phyloP scores from a whole-genome alignment of 2,797 vertebrate species.

The Syngnathus rostellatus region DNA sequence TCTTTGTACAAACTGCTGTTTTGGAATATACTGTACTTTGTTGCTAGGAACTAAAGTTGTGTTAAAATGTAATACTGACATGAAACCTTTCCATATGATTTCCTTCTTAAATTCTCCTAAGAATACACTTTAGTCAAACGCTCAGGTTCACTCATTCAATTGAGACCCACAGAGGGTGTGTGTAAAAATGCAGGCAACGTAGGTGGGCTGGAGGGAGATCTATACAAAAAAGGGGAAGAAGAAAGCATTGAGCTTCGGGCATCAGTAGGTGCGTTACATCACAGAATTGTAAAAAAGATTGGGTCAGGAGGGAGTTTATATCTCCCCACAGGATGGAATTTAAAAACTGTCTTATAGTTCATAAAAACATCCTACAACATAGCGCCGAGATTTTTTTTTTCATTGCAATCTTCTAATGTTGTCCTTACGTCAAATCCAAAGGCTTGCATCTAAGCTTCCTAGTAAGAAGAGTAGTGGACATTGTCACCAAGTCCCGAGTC shows the following conservation, averaged over 20 bases:
- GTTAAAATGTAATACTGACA: background rate
- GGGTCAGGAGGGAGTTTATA: constrained; percentile 38
- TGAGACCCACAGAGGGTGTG: constrained; percentile 30
- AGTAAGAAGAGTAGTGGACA: background rate
- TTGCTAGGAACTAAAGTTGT: background rate
- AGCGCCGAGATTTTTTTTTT: constrained; percentile 20
- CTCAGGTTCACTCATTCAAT: constrained; percentile 36
- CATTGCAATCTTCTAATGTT: background rate
- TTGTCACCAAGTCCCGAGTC: background rate
- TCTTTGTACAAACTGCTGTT: too few species aligned
- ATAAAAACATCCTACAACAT: constrained; percentile 20
- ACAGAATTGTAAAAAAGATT: constrained; percentile 31
- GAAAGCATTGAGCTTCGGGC: constrained; percentile 23
- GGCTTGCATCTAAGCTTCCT: background rate
- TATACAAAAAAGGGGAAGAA: constrained; percentile 12
- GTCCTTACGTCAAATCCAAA: background rate
- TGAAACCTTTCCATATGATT: background rate
- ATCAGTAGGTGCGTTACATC: constrained; percentile 45
- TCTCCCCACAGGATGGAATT: constrained; percentile 32
- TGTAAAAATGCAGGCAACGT: constrained; percentile 28
- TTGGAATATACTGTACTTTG: too few species aligned
- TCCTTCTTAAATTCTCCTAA: background rate
- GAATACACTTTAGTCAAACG: constrained; percentile 17
- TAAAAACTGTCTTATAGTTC: constrained; percentile 24
- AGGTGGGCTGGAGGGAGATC: constrained; percentile 23